Conservation (phyloP, 2,888 invertebrate species). For the Caradrina kadenii region DNA sequence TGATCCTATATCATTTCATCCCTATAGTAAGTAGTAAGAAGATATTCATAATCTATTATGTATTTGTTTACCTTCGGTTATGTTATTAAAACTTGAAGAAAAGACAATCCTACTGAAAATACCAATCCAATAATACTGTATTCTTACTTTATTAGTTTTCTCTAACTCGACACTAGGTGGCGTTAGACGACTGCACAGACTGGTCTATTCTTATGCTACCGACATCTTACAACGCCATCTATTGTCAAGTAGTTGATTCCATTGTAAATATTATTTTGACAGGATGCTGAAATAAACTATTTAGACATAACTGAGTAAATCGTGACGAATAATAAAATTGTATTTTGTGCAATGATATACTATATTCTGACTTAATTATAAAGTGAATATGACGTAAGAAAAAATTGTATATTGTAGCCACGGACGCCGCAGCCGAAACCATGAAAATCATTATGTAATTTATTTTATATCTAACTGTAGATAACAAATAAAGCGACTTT, state of each 20-base stretch:
- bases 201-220: constrained; percentile 5
- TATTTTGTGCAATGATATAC: constrained; percentile 68
- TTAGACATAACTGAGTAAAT: constrained; percentile 47
- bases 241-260: constrained; percentile 39
- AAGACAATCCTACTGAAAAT: constrained; percentile 65
- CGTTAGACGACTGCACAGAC: constrained; percentile 22
- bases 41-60: constrained; percentile 56
- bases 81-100: constrained; percentile 61
- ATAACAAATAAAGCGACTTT: constrained; percentile 89
- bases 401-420: constrained; percentile 73
- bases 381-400: constrained; percentile 69
- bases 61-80: constrained; percentile 61
- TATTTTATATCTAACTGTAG: constrained; percentile 91
- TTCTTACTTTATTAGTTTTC: constrained; percentile 56
- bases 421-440: constrained; percentile 79
- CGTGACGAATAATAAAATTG: constrained; percentile 56
- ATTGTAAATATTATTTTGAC: constrained; percentile 66
- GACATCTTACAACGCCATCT: constrained; percentile 53
- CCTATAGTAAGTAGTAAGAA: constrained; percentile 60
- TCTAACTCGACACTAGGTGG: constrained; percentile 52
- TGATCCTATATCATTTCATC: constrained; percentile 62
- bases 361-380: constrained; percentile 62
- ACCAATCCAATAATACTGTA: constrained; percentile 52
- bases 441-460: constrained; percentile 86
- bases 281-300: constrained; percentile 49